Evolutionary conservation across 2,797 vertebrate genomes (phyloP).

Genomic region (Enteromius viviparus): DNA sequence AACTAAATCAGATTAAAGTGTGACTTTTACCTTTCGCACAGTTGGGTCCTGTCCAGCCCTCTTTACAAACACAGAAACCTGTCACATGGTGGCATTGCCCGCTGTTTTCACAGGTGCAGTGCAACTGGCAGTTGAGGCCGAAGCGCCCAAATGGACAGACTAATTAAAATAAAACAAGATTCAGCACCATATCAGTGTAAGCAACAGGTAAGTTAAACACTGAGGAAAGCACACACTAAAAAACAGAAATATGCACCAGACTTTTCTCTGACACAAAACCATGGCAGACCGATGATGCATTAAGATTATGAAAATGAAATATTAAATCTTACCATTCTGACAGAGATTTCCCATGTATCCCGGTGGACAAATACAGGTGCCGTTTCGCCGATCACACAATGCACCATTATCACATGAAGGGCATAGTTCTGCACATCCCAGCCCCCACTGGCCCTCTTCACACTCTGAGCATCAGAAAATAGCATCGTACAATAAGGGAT

Average conservation of each 20-base stretch:
- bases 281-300: background rate
- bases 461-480: constrained; percentile 72
- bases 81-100: constrained; percentile 76
- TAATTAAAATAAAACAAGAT: constrained; percentile 54
- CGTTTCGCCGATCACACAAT: constrained; percentile 71
- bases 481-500: background rate
- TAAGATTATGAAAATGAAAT: background rate
- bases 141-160: constrained; percentile 78
- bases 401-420: constrained; percentile 73
- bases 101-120: constrained; percentile 78
- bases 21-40: constrained; percentile 78
- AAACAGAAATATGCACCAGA: constrained; percentile 3
- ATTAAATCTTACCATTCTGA: constrained; percentile 70
- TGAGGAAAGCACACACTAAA: background rate
- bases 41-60: constrained; percentile 79
- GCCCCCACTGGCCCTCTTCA: constrained; percentile 80
- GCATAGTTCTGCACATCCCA: constrained; percentile 80
- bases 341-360: constrained; percentile 79
- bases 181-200: background rate
- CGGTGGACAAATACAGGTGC: constrained; percentile 74
- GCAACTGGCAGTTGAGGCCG: constrained; percentile 75
- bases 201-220: constrained; percentile 14
- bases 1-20: background rate
- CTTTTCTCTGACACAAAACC: background rate
- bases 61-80: constrained; percentile 77